Evolutionary conservation across 2,113 vertebrate genomes (phyloP).

Genomic region (Notarius quadriscutis): DNA sequence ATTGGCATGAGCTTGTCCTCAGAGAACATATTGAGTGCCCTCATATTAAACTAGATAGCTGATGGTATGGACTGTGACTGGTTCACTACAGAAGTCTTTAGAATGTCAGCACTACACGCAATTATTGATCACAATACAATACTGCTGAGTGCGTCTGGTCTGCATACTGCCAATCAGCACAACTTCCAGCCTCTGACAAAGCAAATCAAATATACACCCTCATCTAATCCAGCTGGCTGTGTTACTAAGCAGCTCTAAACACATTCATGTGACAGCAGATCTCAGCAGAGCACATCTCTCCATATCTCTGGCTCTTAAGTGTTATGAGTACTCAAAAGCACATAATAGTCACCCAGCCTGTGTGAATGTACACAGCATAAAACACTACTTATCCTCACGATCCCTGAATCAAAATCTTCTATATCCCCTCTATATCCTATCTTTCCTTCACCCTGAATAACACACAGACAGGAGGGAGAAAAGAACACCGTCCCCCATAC

Average conservation of each 20-base stretch:
- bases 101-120: slow-evolving; percentile 89
- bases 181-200: slow-evolving; percentile 78
- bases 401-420: slow-evolving; percentile 79
- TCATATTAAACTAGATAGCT: slow-evolving; percentile 80
- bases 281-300: neutral
- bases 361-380: slow-evolving; percentile 56
- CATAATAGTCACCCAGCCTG: slow-evolving; percentile 23
- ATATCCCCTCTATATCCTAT: slow-evolving; percentile 65
- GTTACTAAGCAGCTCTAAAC: slow-evolving; percentile 1
- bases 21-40: slow-evolving; percentile 31
- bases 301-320: neutral
- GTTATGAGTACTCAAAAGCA: slow-evolving; percentile 12
- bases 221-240: neutral
- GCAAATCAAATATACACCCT: slow-evolving; percentile 35
- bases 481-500: slow-evolving; percentile 86
- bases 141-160: slow-evolving; percentile 86
- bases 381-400: slow-evolving; percentile 81
- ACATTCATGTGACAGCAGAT: slow-evolving; percentile 7
- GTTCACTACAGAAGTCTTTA: slow-evolving; percentile 81
- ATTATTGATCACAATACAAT: slow-evolving; percentile 95
- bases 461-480: slow-evolving; percentile 48
- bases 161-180: slow-evolving; percentile 83
- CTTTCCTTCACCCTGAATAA: slow-evolving; percentile 84
- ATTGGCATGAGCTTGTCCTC: slow-evolving; percentile 1
- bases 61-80: slow-evolving; percentile 83